Evolutionary conservation across 2,888 invertebrate species (phyloP).

Genomic region (Taphrorychus bicolor): DNA sequence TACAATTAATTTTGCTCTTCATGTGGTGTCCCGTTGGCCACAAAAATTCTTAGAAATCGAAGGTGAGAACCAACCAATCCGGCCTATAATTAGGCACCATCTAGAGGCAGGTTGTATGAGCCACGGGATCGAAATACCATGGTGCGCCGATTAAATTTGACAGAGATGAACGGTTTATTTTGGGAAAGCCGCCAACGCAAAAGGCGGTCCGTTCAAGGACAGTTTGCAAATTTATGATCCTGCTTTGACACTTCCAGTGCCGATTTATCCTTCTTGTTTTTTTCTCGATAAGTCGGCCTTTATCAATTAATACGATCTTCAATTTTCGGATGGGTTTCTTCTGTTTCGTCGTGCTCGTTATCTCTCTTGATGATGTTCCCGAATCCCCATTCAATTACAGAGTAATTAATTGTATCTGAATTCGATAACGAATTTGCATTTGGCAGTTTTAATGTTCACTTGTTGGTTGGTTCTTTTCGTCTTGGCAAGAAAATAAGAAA

Average conservation of each 20-base stretch:
- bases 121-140: background rate
- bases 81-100: background rate
- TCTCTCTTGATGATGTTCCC: conserved; percentile 2
- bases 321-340: conserved; percentile 14
- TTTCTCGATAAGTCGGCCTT: conserved; percentile 25
- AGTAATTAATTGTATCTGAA: background rate
- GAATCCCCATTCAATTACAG: background rate
- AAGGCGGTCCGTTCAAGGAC: conserved; percentile 31
- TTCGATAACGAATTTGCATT: background rate
- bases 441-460: background rate
- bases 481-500: no score
- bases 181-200: conserved; percentile 22
- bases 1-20: no score
- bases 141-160: conserved; percentile 23
- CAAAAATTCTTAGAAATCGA: background rate
- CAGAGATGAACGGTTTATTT: conserved; percentile 24
- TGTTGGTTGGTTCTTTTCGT: no score
- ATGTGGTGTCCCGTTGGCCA: background rate
- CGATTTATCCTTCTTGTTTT: conserved; percentile 24
- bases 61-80: background rate
- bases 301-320: conserved; percentile 29
- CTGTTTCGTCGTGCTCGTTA: conserved; percentile 17
- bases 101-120: conserved; percentile 10
- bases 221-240: conserved; percentile 28
- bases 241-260: conserved; percentile 34